Evolutionary conservation across 2,113 vertebrate species (phyloP).

Genomic region (Eonycteris spelaea): DNA sequence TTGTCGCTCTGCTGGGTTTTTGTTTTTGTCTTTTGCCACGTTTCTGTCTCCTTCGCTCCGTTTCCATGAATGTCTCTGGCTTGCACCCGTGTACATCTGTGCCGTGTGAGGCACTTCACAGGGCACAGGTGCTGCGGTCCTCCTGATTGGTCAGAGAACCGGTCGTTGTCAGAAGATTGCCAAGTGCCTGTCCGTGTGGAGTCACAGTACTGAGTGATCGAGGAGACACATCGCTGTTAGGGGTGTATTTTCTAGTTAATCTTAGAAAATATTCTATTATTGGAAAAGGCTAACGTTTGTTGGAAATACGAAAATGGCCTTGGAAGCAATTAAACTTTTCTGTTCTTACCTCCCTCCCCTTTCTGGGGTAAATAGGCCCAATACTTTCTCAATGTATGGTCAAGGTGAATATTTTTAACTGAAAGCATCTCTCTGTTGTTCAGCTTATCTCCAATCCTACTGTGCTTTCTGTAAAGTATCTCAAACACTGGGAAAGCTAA

Average conservation of each 20-base stretch:
- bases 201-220: accelerated
- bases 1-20: constrained; percentile 69
- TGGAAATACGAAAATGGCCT: not conserved
- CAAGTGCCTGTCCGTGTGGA: not conserved
- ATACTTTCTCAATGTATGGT: not conserved
- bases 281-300: not conserved
- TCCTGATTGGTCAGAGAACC: not conserved
- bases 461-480: not conserved
- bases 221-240: accelerated
- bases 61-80: constrained; percentile 71
- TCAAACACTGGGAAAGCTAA: not conserved
- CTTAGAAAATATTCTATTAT: not conserved
- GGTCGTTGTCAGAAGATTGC: accelerated
- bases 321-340: not conserved
- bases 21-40: constrained; percentile 70
- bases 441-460: not conserved
- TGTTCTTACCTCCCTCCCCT: not conserved
- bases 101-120: not conserved
- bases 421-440: not conserved
- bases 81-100: constrained; percentile 1
- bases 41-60: constrained; percentile 69
- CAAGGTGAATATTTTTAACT: not conserved
- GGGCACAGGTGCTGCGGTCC: not conserved
- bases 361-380: not conserved
- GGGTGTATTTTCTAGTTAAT: not conserved